phyloP scores from a whole-genome alignment of 2,113 vertebrate species.

The Tyrannus savana region DNA sequence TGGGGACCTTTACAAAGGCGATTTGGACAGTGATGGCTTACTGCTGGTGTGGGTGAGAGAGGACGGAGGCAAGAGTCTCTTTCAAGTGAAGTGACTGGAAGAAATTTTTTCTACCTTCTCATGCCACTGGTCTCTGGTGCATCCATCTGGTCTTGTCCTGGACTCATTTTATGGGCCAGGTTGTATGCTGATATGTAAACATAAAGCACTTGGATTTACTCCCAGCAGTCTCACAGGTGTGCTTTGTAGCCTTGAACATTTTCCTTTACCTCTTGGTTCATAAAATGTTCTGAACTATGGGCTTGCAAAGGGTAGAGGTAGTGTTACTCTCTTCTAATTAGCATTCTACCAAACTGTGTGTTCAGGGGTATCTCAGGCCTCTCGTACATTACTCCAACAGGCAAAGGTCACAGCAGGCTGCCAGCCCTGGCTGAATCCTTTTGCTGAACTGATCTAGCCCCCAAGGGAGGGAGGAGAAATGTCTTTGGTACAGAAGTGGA shows the following conservation, averaged over 20 bases:
- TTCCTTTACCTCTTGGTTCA: background rate
- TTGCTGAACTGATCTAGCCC: background rate
- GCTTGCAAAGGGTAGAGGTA: background rate
- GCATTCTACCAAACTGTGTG: background rate
- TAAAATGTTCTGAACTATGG: background rate
- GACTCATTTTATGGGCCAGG: background rate
- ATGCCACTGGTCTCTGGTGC: background rate
- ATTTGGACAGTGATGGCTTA: background rate
- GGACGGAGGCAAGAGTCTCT: background rate
- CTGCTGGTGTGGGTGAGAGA: background rate
- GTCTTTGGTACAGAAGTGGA: background rate
- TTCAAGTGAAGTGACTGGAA: background rate
- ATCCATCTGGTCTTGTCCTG: background rate
- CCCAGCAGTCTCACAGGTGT: background rate
- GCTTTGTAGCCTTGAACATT: background rate
- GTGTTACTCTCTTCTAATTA: background rate
- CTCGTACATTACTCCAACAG: background rate
- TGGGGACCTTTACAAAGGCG: background rate
- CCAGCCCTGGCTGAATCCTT: background rate
- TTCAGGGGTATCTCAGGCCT: background rate
- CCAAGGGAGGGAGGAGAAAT: background rate
- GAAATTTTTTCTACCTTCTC: background rate
- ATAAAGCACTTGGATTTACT: slow-evolving; percentile 4
- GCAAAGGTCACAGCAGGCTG: background rate
- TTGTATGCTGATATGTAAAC: background rate